Base-by-base conservation (phyloP, 2,888 invertebrate species). In the Dinocampus coccinellae region DNA sequence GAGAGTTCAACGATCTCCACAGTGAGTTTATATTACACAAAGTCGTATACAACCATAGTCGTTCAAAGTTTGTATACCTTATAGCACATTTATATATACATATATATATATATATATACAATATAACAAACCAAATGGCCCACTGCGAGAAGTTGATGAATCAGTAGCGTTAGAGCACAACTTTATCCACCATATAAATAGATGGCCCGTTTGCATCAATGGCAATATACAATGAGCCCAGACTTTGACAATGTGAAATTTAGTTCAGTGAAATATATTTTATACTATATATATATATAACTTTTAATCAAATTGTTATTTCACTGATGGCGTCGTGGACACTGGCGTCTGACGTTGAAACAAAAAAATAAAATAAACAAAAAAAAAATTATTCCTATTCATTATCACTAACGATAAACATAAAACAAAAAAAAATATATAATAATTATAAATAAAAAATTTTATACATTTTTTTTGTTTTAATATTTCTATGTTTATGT, bases 101-200 rank as follows among this genome's bases (percentile, higher is more conserved):
- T 26, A 57, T 26, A 26, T 53, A 24, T 13, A 57, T 57, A 7
- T 24, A 10, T 57, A 11, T 57, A 29, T 57, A 3, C n/a, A 33
- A 52, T 61, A 36, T 62, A 61, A 34, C 57, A 61, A 53, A 47
- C n/a, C 36, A 33, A 58, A 70, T 70, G 57, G 42, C 64, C 57
- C 58, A 70, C 33, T 64, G 47, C 53, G 39, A 22, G 60, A 70
- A 66, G 60, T 70, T 70, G 70, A 70, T 70, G 70, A 70, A 65
- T 70, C 70, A 53, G 60, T 29, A 36, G 16, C 13, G 26, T 53
- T 29, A 26, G 20, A 13, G 53, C 26, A 70, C 20, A 65, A 66
- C 61, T 70, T 60, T 61, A 65, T 52, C 26, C 65, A 36, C 65
- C 61, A 61, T n/a, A 70, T 70, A 70, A 66, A 70, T 70, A 70